These are phyloP conservation scores for Eupristina koningsbergeri DNA, from an alignment of 1,140 invertebrate genomes.

Conservation along the genomic window DNA sequence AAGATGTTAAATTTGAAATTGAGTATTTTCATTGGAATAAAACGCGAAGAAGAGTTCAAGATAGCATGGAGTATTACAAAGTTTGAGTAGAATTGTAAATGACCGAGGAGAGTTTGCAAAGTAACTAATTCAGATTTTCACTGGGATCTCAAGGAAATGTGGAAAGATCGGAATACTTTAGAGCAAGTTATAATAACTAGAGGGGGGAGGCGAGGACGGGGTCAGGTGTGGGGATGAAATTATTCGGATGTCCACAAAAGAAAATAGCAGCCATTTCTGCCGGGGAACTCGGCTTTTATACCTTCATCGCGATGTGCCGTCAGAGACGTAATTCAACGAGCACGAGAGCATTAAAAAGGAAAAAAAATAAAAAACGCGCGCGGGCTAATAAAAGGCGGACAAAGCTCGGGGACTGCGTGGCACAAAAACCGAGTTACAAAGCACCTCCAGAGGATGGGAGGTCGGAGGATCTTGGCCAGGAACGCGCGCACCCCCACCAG, in stretches of 20 bases:
- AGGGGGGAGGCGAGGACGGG: not conserved
- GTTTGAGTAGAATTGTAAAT: not conserved
- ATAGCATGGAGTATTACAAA: not conserved
- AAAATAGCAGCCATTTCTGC: not conserved
- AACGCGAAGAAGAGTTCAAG: not conserved
- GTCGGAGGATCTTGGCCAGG: too few species aligned
- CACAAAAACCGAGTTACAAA: not conserved
- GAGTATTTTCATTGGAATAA: not conserved
- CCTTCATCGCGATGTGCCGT: not conserved
- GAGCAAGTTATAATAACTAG: not conserved
- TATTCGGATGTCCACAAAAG: not conserved
- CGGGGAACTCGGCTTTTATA: not conserved
- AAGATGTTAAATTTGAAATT: not conserved
- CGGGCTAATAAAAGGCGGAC: not conserved
- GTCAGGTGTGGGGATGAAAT: not conserved
- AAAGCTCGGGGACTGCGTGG: not conserved
- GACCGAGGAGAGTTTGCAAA: not conserved
- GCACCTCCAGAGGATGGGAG: not conserved
- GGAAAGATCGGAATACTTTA: not conserved
- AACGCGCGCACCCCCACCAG: not conserved
- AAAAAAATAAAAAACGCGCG: not conserved
- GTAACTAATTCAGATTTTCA: not conserved
- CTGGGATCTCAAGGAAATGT: not conserved
- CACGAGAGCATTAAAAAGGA: not conserved
- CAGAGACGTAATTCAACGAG: slow-evolving; percentile 8